phyloP scores from a whole-genome alignment of 2,113 vertebrate species.

The Recurvirostra avosetta region DNA sequence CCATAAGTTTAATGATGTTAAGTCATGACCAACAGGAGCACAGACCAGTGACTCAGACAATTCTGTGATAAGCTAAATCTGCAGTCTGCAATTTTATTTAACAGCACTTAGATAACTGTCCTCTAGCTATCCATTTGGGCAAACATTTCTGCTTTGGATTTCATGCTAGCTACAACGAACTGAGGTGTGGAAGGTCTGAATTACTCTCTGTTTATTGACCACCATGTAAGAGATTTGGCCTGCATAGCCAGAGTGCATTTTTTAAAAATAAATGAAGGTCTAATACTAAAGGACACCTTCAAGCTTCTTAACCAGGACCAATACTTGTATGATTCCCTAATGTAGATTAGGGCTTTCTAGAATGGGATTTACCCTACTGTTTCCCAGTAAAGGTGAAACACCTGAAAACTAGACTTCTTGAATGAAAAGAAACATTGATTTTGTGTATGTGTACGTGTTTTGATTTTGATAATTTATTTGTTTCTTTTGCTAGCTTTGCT shows the following conservation, averaged over 20 bases:
- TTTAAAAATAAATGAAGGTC: not conserved
- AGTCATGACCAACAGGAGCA: not conserved
- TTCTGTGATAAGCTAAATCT: not conserved
- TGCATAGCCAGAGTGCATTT: not conserved
- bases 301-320: not conserved
- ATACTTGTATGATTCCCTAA: not conserved
- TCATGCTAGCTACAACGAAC: not conserved
- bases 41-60: not conserved
- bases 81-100: not conserved
- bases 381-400: not conserved
- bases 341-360: not conserved
- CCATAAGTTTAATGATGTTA: not conserved
- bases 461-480: not conserved
- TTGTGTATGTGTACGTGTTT: not conserved
- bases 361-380: not conserved
- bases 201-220: not conserved
- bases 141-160: not conserved
- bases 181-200: not conserved
- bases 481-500: not conserved
- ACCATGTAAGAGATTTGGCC: not conserved
- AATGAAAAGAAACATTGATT: not conserved
- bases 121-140: not conserved
- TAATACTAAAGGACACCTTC: not conserved
- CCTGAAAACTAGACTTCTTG: not conserved
- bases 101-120: not conserved